Conservation (phyloP, 2,888 invertebrate genomes). For the Parasteatoda lunata region DNA sequence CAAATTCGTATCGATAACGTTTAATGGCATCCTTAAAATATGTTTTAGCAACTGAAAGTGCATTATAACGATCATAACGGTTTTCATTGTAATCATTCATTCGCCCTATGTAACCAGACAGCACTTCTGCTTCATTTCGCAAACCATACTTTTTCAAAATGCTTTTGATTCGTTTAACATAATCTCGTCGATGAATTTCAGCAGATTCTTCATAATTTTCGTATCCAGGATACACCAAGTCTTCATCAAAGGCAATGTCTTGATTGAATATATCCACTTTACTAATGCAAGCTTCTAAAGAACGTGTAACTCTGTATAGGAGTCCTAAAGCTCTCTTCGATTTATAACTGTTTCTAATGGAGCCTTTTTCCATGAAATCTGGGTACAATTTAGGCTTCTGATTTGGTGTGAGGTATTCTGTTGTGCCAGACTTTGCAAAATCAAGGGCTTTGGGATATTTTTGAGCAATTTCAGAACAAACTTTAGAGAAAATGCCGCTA, state of each 20-base stretch:
- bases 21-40: constrained; percentile 48
- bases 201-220: constrained; percentile 54
- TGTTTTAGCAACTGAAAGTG: constrained; percentile 28
- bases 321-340: constrained; percentile 68
- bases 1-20: constrained; percentile 22
- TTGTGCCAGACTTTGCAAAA: constrained; percentile 70
- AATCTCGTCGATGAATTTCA: constrained; percentile 23
- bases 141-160: constrained; percentile 67
- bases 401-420: constrained; percentile 38
- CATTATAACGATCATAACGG: constrained; percentile 55
- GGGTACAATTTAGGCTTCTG: constrained; percentile 68
- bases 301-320: constrained; percentile 64
- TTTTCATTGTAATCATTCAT: constrained; percentile 39
- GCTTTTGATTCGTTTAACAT: constrained; percentile 47
- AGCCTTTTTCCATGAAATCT: constrained; percentile 70
- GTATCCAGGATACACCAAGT: constrained; percentile 60
- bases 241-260: constrained; percentile 7
- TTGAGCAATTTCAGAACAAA: constrained; percentile 61
- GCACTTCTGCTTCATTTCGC: constrained; percentile 50
- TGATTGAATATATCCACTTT: constrained; percentile 24
- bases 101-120: constrained; percentile 57
- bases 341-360: constrained; percentile 65
- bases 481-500: constrained; percentile 68
- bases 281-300: constrained; percentile 58
- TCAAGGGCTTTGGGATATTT: constrained; percentile 69